Evolutionary conservation across 2,888 invertebrate genomes (phyloP).

Genomic region (Agrochola circellaris): DNA sequence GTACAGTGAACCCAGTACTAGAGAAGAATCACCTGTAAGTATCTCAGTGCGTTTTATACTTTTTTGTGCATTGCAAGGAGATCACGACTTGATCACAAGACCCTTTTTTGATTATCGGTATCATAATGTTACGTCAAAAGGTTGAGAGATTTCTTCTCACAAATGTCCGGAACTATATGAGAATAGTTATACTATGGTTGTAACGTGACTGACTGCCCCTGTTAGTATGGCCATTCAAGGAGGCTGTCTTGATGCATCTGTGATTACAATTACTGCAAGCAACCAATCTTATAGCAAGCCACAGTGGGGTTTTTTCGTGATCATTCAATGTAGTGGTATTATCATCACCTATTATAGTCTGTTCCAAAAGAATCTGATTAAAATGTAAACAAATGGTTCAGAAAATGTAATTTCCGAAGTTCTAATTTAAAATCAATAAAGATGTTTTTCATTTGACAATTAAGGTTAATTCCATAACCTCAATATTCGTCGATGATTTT

Average conservation of each 20-base stretch:
- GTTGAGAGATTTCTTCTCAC: background rate
- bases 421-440: background rate
- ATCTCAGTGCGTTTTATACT: slow-evolving; percentile 2
- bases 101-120: background rate
- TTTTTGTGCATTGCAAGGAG: background rate
- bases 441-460: background rate
- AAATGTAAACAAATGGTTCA: background rate
- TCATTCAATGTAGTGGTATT: background rate
- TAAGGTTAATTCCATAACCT: background rate
- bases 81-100: background rate
- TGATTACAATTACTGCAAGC: background rate
- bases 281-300: background rate
- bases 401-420: background rate
- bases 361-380: background rate
- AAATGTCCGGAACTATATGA: background rate
- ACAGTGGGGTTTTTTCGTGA: background rate
- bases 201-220: background rate
- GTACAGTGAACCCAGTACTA: slow-evolving; percentile 79
- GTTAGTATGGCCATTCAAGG: background rate
- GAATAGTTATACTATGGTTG: background rate
- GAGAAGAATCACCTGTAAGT: slow-evolving; percentile 84
- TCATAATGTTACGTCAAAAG: background rate
- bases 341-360: background rate
- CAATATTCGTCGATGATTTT: background rate
- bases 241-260: background rate